Conservation (phyloP, 2,888 invertebrate species). For the Eupsilia transversa region DNA sequence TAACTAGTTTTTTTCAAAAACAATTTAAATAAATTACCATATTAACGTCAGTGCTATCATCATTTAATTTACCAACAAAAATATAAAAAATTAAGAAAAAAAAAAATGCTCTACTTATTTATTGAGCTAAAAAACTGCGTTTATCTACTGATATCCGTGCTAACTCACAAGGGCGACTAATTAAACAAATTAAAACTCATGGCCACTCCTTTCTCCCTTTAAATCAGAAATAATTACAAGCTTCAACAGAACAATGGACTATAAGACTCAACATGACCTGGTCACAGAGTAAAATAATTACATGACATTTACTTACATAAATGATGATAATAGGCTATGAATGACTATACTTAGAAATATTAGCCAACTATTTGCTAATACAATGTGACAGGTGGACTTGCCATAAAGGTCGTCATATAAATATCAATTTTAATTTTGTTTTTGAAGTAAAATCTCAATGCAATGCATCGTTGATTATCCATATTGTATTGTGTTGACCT, state of each 20-base stretch:
- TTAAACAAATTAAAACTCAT: constrained; percentile 21
- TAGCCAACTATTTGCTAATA: constrained; percentile 28
- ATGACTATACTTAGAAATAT: constrained; percentile 1
- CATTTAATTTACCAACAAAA: constrained; percentile 3
- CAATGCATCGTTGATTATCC: constrained; percentile 9
- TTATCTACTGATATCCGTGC: constrained; percentile 17
- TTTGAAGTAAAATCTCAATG: constrained; percentile 23
- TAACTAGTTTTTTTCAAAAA: neutral
- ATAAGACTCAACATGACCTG: constrained; percentile 42
- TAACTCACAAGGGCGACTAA: constrained; percentile 36
- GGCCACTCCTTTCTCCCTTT: constrained; percentile 43
- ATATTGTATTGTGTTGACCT: neutral
- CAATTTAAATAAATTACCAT: constrained; percentile 14
- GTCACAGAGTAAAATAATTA: constrained; percentile 38
- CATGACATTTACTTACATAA: constrained; percentile 31
- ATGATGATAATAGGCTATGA: constrained; percentile 29
- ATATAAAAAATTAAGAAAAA: constrained; percentile 7
- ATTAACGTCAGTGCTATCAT: constrained; percentile 11
- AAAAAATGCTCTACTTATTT: constrained; percentile 21
- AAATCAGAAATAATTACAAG: constrained; percentile 24
- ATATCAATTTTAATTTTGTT: constrained; percentile 14
- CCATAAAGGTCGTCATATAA: constrained; percentile 30
- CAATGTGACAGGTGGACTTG: constrained; percentile 5
- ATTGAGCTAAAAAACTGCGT: constrained; percentile 27
- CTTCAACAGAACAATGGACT: constrained; percentile 39